A percentile compares a stretch with the other conserved stretches of the same genome.
Evolutionary conservation across 2,797 vertebrate genomes (phyloP).

Genomic region (Hirundo rustica): DNA sequence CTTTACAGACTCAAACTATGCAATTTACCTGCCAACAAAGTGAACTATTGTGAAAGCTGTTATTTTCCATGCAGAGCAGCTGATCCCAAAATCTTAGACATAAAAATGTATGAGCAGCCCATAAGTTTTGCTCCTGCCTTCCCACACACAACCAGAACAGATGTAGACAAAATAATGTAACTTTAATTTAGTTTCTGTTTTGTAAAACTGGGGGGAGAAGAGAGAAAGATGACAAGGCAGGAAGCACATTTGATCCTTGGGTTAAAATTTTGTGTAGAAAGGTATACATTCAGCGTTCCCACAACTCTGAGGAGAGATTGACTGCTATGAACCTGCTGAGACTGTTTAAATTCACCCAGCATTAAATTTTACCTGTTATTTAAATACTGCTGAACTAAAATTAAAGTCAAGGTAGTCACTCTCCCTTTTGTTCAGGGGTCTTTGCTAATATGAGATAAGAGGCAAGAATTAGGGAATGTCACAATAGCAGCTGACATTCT

Average conservation of each 20-base stretch:
- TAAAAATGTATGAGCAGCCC: neutral
- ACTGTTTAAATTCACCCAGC: neutral
- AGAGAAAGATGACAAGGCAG: neutral
- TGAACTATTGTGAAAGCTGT: neutral
- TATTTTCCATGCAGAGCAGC: neutral
- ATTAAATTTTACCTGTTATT: neutral
- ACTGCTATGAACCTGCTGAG: neutral
- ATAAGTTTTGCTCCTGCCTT: neutral
- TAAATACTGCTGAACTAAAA: neutral
- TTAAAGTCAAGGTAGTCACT: neutral
- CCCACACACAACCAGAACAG: neutral
- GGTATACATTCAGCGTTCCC: neutral
- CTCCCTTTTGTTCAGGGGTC: neutral
- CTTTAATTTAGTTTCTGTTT: neutral
- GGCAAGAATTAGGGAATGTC: neutral
- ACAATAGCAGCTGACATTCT: neutral
- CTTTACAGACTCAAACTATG: neutral
- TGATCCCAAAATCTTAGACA: neutral
- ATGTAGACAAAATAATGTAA: neutral
- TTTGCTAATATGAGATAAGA: neutral
- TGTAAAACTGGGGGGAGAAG: neutral
- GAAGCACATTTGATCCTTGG: neutral
- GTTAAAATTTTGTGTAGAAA: neutral
- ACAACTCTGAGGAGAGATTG: neutral
- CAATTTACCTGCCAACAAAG: neutral